Base-by-base conservation (phyloP, 1,140 invertebrate genomes). In the Drosophila leontia region DNA sequence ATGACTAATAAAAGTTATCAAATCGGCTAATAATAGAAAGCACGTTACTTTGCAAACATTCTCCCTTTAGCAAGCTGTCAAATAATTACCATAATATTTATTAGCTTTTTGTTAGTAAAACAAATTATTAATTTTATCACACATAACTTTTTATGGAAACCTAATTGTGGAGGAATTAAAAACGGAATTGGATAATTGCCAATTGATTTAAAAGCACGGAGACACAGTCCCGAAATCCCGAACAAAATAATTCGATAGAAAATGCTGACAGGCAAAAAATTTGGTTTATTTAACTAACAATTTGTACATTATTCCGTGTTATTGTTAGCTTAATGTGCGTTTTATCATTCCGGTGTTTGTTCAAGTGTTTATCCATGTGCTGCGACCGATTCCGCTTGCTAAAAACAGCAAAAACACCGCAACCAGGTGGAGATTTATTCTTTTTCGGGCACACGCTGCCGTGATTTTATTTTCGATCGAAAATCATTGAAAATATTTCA, bases 11-110 rank as follows among this genome's bases (percentile, higher is more conserved):
- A 23, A 50, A 63, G 56, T 77, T 78, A 72, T 68, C 41, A 51
- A 67, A 75, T 32, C 29, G 63, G 55, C 75, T 87, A 87, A 79
- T 79, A 82, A 85, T 85, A 85, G 80, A 75, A 63, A 63, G 64
- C 45, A 67, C 60, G 48, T 86, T 86, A 82, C 58, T 71, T 71
- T 39, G 69, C 68, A 62, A 60, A 62, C 58, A 64, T 45, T 68
- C 55, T 78, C 48, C 9, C 63, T 19, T 34, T 15, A 45, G 64
- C 57, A 19, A 62, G 64, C 77, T 68, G 72, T 84, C 78, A 81
- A 61, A 61, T 51, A 48, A 70, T 78, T 67, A 67, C 45, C 78
- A 78, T 70, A 85, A 65, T 86, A 82, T 72, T 76, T 76, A 76
- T 64, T 55, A 23, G 26, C 23, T 7, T 47, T 55, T 26, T 3